Base-by-base conservation (phyloP, 2,797 vertebrate species). In the Tenualosa thibaudeaui region DNA sequence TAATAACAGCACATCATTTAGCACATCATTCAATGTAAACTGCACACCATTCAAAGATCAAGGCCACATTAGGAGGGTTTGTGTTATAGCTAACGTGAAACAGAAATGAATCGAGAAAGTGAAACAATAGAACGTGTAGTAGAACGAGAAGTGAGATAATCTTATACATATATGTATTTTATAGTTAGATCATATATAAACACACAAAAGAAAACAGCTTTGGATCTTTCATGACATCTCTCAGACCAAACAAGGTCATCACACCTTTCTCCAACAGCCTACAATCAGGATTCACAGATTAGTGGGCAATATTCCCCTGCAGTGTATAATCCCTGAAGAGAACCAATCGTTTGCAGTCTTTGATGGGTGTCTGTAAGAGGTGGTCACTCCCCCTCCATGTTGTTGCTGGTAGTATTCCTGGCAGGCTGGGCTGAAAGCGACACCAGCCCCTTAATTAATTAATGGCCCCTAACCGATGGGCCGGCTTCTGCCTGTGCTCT, bases 401-500 rank as follows among this genome's bases (percentile, higher is more conserved):
- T 81, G 83, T 86, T 89, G 89, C 86, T 90, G 89, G 89, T 89
- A 58, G 40, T 83, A 89, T 90, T 75, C 90, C 87, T 81, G 75
- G 89, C 88, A 91, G 89, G 85, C 88, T 85, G 84, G 89, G 90
- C 91, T 94, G 95, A 95, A 96, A 96, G 94, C 88, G 85, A 96
- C 94, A 96, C 96, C 94, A 37, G 91, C 88, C 92, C 93, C 86
- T 93, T 96, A 92, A 96, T 96, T 96, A 95, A 96, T 96, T 95
- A 93, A 96, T 95, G 93, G 88, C 83, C 87, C 90, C 89, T 89
- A 89, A 92, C 91, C 82, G 92, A 90, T 84, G 84, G 88, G 85
- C 75, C 87, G 88, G 89, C 87, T 92, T 54, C 40, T 43, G 49
- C 68, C 49, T 31, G 68, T n/a, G 81, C 86, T 60, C 89, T 89